phyloP scores from a whole-genome alignment of 2,888 invertebrate species.

The Flexamia atlantica region DNA sequence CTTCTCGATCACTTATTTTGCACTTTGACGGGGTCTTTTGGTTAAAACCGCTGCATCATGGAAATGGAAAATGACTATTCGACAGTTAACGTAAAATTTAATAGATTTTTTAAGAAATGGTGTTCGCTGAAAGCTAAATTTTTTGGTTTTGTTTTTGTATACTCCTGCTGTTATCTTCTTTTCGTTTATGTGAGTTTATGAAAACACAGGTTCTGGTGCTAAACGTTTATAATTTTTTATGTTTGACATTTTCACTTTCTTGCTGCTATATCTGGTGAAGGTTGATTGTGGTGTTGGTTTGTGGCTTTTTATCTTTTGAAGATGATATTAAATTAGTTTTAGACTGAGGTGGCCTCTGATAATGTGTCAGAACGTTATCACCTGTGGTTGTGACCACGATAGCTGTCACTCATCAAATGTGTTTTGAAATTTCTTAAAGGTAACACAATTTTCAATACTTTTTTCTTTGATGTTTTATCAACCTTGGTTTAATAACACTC shows the following conservation, averaged over 20 bases:
- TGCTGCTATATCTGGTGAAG: background rate
- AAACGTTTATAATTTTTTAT: background rate
- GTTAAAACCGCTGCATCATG: background rate
- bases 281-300: conserved; percentile 10
- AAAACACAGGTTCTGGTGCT: background rate
- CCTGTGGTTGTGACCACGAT: background rate
- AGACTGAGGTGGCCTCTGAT: background rate
- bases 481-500: too few relatives aligned
- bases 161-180: conserved; percentile 37
- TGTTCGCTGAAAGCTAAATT: conserved; percentile 28
- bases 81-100: conserved; percentile 16
- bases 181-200: conserved; percentile 8
- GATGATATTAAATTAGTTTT: background rate
- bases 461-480: too few relatives aligned
- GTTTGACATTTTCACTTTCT: background rate
- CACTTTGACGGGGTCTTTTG: background rate
- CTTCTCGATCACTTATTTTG: background rate
- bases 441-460: too few relatives aligned
- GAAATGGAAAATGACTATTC: conserved; percentile 20
- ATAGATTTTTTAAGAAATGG: conserved; percentile 30
- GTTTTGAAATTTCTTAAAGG: too few relatives aligned
- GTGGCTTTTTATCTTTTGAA: background rate
- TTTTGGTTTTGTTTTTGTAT: conserved; percentile 28
- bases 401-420: too few relatives aligned
- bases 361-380: background rate